Percentiles rank a stretch among this genome's conserved stretches.
Evolutionary conservation across 2,113 vertebrate species (phyloP).

Genomic region (Solea senegalensis): DNA sequence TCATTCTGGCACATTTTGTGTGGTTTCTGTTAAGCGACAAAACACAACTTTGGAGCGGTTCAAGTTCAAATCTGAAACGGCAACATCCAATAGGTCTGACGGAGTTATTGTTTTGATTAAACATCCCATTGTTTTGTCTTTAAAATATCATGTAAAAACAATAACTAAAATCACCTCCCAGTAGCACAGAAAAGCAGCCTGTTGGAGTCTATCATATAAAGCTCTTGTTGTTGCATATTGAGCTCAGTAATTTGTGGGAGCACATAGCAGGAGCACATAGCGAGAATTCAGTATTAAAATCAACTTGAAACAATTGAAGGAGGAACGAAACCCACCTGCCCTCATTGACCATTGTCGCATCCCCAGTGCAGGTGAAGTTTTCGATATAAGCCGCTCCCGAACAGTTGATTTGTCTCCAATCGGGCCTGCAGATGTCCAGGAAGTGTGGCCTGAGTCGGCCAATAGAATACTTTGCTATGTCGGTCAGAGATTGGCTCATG

Average conservation of each 20-base stretch:
- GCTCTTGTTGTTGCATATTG: too few species aligned
- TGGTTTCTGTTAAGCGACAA: not conserved
- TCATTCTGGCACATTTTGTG: not conserved
- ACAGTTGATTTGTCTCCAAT: constrained; percentile 89
- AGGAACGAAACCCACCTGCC: constrained; percentile 82
- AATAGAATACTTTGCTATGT: constrained; percentile 98
- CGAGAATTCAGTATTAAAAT: too few species aligned
- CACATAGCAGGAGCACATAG: too few species aligned
- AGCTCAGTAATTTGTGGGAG: too few species aligned
- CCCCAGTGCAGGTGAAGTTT: constrained; percentile 86
- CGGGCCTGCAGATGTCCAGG: constrained; percentile 88
- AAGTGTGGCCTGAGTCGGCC: constrained; percentile 96
- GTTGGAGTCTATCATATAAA: too few species aligned
- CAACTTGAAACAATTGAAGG: not conserved
- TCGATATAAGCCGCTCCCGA: constrained; percentile 86
- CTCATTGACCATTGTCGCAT: constrained; percentile 81
- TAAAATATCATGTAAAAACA: too few species aligned
- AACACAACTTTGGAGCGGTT: not conserved
- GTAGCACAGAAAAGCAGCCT: too few species aligned
- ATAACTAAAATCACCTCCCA: too few species aligned
- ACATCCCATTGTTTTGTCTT: too few species aligned
- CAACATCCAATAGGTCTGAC: too few species aligned
- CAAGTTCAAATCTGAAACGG: too few species aligned
- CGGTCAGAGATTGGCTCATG: constrained; percentile 96
- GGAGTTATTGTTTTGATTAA: too few species aligned